Evolutionary conservation across 2,113 vertebrate species (phyloP), one percentile per base, ranked within the genome.

Genomic region (Ictalurus furcatus): DNA sequence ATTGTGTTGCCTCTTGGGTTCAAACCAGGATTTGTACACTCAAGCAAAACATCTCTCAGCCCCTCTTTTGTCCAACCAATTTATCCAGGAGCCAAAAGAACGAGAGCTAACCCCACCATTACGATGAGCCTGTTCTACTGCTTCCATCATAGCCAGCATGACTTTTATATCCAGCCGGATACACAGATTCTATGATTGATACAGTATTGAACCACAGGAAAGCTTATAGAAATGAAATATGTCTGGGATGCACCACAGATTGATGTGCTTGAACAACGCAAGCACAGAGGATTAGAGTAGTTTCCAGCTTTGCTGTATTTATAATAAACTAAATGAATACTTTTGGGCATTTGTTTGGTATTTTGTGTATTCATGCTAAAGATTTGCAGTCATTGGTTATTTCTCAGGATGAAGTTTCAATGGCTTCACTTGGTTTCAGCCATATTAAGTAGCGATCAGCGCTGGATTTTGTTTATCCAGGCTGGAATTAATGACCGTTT

Each of bases 401-500:
- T 54, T 82, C 28, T 85, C 89, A 88, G 90, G 94, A 93, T 87
- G 92, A 89, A 79, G 74, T 91, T 80, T 88, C 76, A 89, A 79
- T 80, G 79, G 78, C 87, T 90, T 84, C 34, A 63, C 4, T 44
- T 87, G 79, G 92, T 92, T 93, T 93, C 89, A 90, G 90, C 87
- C 87, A 87, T n/a, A 91, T 94, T 94, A 93, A 94, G 89, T 85
- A 90, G 91, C 92, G 92, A 94, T 95, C 93, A 92, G 85, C 34
- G 88, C 91, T 90, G 86, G 92, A 94, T 94, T 94, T 90, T 90
- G 93, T 91, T 88, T 96, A 94, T 94, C 90, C 63, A 86, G 79
- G 90, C 91, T 93, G 93, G 94, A 94, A 94, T 94, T 92, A 95
- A 95, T 94, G 91, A 94, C 90, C 89, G 93, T 94, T 95, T 94